Conservation (phyloP, 2,113 vertebrate species). For the Zosterops lateralis region DNA sequence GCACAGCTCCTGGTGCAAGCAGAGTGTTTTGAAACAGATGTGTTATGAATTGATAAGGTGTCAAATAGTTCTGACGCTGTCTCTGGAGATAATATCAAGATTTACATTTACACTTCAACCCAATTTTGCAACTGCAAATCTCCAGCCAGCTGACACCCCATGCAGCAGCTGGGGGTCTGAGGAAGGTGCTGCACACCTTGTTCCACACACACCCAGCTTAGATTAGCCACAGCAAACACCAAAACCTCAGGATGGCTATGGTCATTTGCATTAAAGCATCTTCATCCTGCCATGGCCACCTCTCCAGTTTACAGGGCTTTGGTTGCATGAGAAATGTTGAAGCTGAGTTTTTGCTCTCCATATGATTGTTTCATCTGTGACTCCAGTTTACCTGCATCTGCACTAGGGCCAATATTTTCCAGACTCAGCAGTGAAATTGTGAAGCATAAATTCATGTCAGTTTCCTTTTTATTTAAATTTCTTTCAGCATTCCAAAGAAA, state of each 20-base stretch:
- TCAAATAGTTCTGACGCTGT: background rate
- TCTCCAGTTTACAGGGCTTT: background rate
- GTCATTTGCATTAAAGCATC: background rate
- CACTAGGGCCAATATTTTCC: background rate
- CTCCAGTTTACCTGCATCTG: background rate
- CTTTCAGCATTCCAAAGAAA: background rate
- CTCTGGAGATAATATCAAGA: background rate
- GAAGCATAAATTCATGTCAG: background rate
- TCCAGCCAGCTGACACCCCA: background rate
- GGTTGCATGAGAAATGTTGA: background rate
- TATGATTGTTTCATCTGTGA: background rate
- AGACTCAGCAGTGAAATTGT: background rate
- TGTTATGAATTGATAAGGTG: background rate
- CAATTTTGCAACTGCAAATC: background rate
- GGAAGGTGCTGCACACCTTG: background rate
- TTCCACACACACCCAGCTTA: background rate
- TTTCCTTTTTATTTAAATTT: background rate
- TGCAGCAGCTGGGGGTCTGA: fast-evolving
- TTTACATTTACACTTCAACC: background rate
- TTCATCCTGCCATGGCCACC: background rate
- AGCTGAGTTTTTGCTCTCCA: background rate
- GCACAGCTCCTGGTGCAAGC: background rate
- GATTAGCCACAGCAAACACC: background rate
- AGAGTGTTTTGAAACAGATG: background rate
- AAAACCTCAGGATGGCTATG: background rate